Evolutionary conservation across 2,888 invertebrate species (phyloP), one percentile per base, ranked within the genome.

Genomic region (Diaprepes abbreviatus): DNA sequence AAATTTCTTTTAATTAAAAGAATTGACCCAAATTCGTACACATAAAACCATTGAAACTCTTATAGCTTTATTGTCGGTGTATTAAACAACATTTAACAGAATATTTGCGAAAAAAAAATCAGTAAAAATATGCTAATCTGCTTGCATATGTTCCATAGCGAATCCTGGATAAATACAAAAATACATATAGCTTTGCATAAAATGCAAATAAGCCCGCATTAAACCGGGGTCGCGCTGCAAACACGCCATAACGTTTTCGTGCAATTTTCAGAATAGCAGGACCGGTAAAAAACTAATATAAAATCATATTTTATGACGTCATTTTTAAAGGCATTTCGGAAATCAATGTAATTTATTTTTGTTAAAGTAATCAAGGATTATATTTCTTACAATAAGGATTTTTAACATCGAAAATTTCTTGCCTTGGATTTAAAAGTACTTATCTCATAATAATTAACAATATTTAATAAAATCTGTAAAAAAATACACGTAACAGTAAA

Each of bases 131-230:
- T 40, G 40, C 40, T 40, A 40, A 40, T 40, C 40, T 16, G 40
- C 17, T 40, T 45, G 45, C 45, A 45, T 45, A 24, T 12, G 45
- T 17, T 21, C 45, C 45, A 24, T 45, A 6, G 45, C 24, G 45
- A 24, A 57, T 58, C 24, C 38, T 9, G 65, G 45, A 64, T 45
- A 58, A 66, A 58, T 43, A 52, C 66, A 66, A 59, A 66, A 66
- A 58, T 66, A 38, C 54, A 55, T 58, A 58, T 40, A 24, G 31
- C 57, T 66, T 66, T 58, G 58, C 66, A 66, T 66, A 58, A 66
- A 59, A 66, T 66, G 66, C 59, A 66, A 66, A 66, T 66, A 43
- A 48, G 58, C 36, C 28, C 58, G 65, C 12, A 54, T 57, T 63
- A 66, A 66, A 24, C 14, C 58, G 28, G 43, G 10, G 40, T 40